Conservation (phyloP, 1,140 invertebrate genomes). For the Acromyrmex charruanus region DNA sequence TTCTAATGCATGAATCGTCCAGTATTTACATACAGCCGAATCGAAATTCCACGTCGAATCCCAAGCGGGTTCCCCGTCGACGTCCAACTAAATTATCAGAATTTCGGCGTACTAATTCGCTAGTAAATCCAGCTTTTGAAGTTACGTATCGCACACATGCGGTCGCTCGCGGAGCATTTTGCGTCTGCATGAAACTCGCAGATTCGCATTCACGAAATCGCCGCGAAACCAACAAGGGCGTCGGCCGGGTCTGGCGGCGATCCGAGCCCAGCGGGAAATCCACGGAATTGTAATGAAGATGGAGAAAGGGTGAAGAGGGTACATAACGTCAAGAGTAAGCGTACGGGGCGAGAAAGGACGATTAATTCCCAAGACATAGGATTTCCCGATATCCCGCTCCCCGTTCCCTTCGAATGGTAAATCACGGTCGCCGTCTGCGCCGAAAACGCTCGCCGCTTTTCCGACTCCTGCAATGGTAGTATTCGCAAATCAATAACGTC, state of each 20-base stretch:
- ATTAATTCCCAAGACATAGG: slow-evolving; percentile 62
- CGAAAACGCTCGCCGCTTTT: slow-evolving; percentile 43
- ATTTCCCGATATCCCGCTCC: slow-evolving; percentile 38
- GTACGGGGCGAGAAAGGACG: slow-evolving; percentile 33
- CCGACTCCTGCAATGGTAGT: slow-evolving; percentile 18
- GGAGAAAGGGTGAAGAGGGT: slow-evolving; percentile 40
- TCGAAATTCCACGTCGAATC: slow-evolving; percentile 57
- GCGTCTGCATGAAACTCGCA: slow-evolving; percentile 54
- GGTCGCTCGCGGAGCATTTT: slow-evolving; percentile 48
- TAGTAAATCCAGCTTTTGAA: slow-evolving; percentile 58
- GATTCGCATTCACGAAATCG: slow-evolving; percentile 53
- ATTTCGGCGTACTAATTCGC: slow-evolving; percentile 57
- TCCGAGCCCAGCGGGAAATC: slow-evolving; percentile 57
- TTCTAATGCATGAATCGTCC: slow-evolving; percentile 49
- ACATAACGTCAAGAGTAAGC: slow-evolving; percentile 62
- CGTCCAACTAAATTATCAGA: slow-evolving; percentile 62
- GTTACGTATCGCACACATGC: slow-evolving; percentile 56
- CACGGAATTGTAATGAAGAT: slow-evolving; percentile 71
- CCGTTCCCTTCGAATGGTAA: slow-evolving; percentile 22
- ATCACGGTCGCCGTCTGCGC: slow-evolving; percentile 41
- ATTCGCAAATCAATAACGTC: slow-evolving; percentile 63
- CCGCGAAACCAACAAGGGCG: slow-evolving; percentile 15
- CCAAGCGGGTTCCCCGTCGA: slow-evolving; percentile 40
- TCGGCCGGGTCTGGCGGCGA: neutral
- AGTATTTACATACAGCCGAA: slow-evolving; percentile 30